Conservation (phyloP, 2,113 vertebrate genomes). For the Stegostoma tigrinum region DNA sequence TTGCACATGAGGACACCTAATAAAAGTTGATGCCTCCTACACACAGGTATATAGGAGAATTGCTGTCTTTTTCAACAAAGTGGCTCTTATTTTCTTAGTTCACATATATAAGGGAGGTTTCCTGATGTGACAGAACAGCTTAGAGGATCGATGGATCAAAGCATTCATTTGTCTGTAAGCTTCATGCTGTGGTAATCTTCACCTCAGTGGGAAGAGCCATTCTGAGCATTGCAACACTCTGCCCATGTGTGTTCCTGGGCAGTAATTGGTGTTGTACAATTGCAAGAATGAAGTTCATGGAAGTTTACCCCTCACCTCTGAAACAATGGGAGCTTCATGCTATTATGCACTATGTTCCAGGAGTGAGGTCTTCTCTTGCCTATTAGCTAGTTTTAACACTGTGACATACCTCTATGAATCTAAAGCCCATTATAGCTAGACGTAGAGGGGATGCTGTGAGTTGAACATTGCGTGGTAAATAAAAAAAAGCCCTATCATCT, state of each 20-base stretch:
- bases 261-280: background rate
- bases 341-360: background rate
- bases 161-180: background rate
- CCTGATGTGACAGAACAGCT: background rate
- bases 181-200: background rate
- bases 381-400: background rate
- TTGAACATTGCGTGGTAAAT: background rate
- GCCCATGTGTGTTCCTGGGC: background rate
- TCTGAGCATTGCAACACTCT: background rate
- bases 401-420: background rate
- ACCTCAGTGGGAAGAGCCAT: background rate
- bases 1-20: background rate
- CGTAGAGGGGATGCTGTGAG: background rate
- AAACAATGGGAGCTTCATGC: background rate
- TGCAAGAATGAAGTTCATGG: background rate
- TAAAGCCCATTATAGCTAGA: background rate
- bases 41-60: background rate
- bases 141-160: background rate
- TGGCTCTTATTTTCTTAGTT: background rate
- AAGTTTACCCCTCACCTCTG: background rate
- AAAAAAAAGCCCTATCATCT: background rate
- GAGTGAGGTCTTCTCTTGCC: background rate
- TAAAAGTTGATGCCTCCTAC: background rate
- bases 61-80: background rate
- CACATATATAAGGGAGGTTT: background rate